Conservation (phyloP, 2,888 invertebrate genomes). For the Eupithecia subumbrata region DNA sequence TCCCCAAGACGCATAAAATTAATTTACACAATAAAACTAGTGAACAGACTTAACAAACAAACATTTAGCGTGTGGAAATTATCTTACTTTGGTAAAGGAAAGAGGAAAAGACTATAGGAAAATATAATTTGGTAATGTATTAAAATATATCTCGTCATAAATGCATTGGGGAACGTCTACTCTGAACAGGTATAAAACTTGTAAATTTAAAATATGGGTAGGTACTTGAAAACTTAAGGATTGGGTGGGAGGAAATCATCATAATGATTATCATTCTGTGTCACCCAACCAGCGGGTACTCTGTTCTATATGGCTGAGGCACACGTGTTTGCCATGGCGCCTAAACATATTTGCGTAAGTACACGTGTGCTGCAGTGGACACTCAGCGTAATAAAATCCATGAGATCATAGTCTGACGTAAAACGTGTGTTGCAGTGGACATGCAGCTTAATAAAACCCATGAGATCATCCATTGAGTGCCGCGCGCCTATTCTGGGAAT, state of each 20-base stretch:
- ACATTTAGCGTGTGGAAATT: too few species aligned
- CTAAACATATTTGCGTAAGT: not conserved
- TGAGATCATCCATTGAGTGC: constrained; percentile 55
- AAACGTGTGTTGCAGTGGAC: constrained; percentile 2
- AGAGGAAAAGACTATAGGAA: too few species aligned
- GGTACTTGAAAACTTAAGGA: too few species aligned
- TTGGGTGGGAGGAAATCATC: not conserved
- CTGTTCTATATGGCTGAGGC: not conserved
- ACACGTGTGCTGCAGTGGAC: not conserved
- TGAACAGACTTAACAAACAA: too few species aligned
- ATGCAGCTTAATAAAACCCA: constrained; percentile 34
- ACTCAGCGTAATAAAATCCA: constrained; percentile 23
- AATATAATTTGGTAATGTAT: not conserved
- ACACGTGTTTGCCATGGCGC: not conserved
- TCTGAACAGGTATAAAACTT: too few species aligned
- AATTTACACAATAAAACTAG: too few species aligned
- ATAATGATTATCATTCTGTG: not conserved
- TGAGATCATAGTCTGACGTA: not conserved
- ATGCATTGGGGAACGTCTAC: too few species aligned
- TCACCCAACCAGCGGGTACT: not conserved
- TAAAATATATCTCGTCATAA: not conserved
- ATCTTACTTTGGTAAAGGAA: too few species aligned
- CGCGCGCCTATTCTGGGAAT: constrained; percentile 49
- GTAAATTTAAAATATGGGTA: not conserved
- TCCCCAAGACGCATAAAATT: too few species aligned